These are phyloP conservation scores for Psittacula cyanocephala DNA, from an alignment of 2,113 vertebrate genomes.

Conservation along the genomic window DNA sequence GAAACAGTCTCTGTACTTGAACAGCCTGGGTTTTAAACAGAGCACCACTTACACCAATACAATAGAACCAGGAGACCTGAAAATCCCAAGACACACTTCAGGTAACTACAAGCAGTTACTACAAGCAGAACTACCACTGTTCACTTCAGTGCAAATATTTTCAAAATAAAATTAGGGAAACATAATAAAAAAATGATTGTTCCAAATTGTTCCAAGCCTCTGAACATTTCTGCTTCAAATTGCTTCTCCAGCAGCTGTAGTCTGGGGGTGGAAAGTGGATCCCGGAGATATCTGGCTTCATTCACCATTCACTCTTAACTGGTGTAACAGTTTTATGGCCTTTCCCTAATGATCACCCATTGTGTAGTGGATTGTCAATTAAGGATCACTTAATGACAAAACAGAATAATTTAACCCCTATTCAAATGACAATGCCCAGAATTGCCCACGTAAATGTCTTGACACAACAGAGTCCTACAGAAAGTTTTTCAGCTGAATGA, in stretches of 20 bases:
- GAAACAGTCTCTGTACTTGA: background rate
- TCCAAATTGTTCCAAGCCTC: background rate
- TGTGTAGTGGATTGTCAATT: constrained; percentile 84
- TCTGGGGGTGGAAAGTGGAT: background rate
- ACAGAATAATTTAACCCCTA: constrained; percentile 83
- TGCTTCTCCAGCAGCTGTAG: background rate
- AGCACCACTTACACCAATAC: background rate
- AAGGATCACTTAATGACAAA: constrained; percentile 85
- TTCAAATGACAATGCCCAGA: constrained; percentile 81
- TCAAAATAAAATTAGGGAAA: background rate
- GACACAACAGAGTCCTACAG: constrained; percentile 70
- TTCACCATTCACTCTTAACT: constrained; percentile 77
- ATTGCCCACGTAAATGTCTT: constrained; percentile 76
- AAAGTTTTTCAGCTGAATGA: constrained; percentile 76
- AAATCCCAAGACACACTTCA: background rate
- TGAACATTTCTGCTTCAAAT: background rate
- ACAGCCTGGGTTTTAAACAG: background rate
- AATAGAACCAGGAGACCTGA: background rate
- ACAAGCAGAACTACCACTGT: background rate
- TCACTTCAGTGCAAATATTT: background rate
- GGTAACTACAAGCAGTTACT: background rate
- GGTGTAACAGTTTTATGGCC: constrained; percentile 83
- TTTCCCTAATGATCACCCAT: constrained; percentile 82
- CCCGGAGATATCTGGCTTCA: constrained; percentile 75
- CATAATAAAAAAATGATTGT: background rate